Evolutionary conservation across 1,140 invertebrate genomes (phyloP).

Genomic region (Zaprionus lachaisei): DNA sequence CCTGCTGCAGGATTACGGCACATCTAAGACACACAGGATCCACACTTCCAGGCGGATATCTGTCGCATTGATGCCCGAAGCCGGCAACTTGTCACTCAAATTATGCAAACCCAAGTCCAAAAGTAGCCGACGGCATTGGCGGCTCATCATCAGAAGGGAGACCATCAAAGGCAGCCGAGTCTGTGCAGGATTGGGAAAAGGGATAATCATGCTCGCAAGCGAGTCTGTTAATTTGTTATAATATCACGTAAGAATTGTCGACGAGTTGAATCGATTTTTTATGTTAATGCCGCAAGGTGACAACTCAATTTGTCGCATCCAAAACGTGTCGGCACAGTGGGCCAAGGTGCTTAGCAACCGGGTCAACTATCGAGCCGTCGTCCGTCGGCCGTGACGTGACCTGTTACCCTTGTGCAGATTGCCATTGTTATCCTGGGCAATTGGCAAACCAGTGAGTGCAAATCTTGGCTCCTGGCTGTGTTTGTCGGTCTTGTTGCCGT

Average conservation of each 20-base stretch:
- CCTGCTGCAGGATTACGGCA: conserved; percentile 59
- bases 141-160: conserved; percentile 6
- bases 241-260: conserved; percentile 71
- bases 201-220: conserved; percentile 62
- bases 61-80: conserved; percentile 35
- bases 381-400: conserved; percentile 30
- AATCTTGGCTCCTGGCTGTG: conserved; percentile 44
- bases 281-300: conserved; percentile 73
- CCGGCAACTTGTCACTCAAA: conserved; percentile 61
- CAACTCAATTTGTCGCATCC: conserved; percentile 63
- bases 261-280: conserved; percentile 56
- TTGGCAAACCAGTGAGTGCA: conserved; percentile 25
- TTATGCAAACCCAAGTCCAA: conserved; percentile 26
- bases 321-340: conserved; percentile 56
- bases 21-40: conserved; percentile 31
- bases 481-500: conserved; percentile 32
- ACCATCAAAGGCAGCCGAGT: conserved; percentile 47
- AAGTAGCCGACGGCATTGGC: conserved; percentile 30
- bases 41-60: background rate
- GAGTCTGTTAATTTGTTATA: conserved; percentile 72
- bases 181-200: conserved; percentile 17
- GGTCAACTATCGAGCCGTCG: conserved; percentile 12
- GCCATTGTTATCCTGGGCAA: conserved; percentile 11
- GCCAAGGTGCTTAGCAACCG: conserved; percentile 49
- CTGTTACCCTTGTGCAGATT: conserved; percentile 12